Percentiles rank a stretch among this genome's conserved stretches.
phyloP scores from a whole-genome alignment of 2,113 vertebrate species.

The Halcyon senegalensis region DNA sequence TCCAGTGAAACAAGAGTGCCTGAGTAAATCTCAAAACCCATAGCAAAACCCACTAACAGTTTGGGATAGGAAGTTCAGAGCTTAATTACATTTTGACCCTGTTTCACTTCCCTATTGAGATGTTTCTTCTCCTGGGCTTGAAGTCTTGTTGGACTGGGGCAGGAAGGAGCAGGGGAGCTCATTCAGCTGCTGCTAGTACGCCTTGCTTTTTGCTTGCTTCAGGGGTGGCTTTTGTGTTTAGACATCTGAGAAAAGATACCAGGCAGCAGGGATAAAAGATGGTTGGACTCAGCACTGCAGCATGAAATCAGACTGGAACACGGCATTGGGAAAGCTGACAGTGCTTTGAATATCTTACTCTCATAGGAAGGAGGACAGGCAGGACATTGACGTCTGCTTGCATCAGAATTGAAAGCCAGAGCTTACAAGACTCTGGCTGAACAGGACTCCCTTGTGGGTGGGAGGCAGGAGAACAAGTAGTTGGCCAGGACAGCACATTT shows the following conservation, averaged over 20 bases:
- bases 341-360: constrained; percentile 46
- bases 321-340: neutral
- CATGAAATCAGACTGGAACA: constrained; percentile 54
- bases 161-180: constrained; percentile 8
- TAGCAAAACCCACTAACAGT: neutral
- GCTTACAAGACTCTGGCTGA: neutral
- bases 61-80: neutral
- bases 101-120: neutral
- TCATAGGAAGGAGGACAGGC: neutral
- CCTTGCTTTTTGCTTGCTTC: constrained; percentile 6
- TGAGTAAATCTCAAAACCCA: neutral
- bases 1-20: neutral
- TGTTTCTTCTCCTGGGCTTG: neutral
- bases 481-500: neutral
- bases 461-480: neutral
- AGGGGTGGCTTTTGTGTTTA: constrained; percentile 43
- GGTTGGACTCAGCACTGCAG: neutral
- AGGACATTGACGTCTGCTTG: neutral
- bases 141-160: neutral
- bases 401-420: neutral
- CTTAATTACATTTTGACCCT: constrained; percentile 17
- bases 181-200: neutral
- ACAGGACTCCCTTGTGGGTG: neutral
- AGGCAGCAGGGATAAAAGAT: constrained; percentile 18
- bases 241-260: constrained; percentile 36